Evolutionary conservation across 2,888 invertebrate species (phyloP), one percentile per base, ranked within the genome.

Genomic region (Meganola albula): DNA sequence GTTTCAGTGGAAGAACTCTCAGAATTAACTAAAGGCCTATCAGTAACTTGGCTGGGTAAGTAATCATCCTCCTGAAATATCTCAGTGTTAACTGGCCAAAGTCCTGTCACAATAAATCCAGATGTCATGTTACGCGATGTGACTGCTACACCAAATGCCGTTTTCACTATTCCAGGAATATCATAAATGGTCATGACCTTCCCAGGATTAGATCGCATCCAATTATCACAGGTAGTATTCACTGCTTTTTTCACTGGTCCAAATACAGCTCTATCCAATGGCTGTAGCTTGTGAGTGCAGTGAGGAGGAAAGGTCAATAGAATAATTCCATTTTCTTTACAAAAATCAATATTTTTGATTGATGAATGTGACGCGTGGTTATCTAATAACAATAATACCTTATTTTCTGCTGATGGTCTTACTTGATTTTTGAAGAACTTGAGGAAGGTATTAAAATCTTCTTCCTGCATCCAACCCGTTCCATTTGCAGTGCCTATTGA

Each of bases 271-370:
- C 48, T 12, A 31, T 61, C 56, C 0, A 63, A 9, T 1, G 59
- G 63, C 31, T 61, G 58, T 1, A 60, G 31, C 21, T 50, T 56
- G 38, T 60, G 56, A 0, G 56, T 52, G 28, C 52, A 58, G 31
- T 61, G 57, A 0, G 56, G 57, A 4, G 58, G 58, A 28, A 60
- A 61, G 1, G 55, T 54, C 1, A 60, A 31, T 12, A 58, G 1
- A 1, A 38, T 26, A 3, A 58, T 57, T 0, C 51, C 53, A 28
- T 61, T 49, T 8, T 32, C 29, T 32, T 54, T 57, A 12, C 48
- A 49, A 22, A 28, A 51, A 14, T 54, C 48, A 4, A 56, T 16
- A 1, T 26, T n/a, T 2, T 46, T 36, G 12, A 58, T 55, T 9
- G 33, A 16, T 1, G 58, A 34, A 31, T 63, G 58, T 0, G 55